Evolutionary conservation across 2,888 invertebrate species (phyloP).

Genomic region (Ennomos erosarius): DNA sequence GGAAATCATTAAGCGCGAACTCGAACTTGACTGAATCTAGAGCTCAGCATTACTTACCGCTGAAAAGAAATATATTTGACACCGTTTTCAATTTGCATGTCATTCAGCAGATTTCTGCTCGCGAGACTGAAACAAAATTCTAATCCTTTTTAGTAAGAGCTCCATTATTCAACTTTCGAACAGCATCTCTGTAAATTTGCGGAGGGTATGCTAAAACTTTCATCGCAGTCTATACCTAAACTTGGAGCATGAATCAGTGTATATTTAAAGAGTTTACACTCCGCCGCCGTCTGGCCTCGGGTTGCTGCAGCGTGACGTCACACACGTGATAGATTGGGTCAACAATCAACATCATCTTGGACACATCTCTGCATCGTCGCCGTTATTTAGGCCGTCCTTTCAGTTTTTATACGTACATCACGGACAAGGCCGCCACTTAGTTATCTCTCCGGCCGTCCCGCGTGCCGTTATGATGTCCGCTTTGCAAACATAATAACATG

Average conservation of each 20-base stretch:
- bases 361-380: constrained; percentile 41
- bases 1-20: constrained; percentile 44
- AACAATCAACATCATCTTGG: constrained; percentile 51
- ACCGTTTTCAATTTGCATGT: constrained; percentile 27
- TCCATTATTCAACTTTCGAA: constrained; percentile 23
- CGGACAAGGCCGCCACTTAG: constrained; percentile 56
- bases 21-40: constrained; percentile 40
- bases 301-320: constrained; percentile 56
- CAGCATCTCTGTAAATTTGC: constrained; percentile 4
- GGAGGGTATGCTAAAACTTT: constrained; percentile 28
- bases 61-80: constrained; percentile 31
- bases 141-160: constrained; percentile 24
- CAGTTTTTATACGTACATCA: constrained; percentile 53
- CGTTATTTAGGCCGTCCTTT: constrained; percentile 56
- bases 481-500: constrained; percentile 58
- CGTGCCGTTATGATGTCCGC: constrained; percentile 58
- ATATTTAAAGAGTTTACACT: constrained; percentile 38
- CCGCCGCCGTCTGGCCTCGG: constrained; percentile 55
- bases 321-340: constrained; percentile 60
- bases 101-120: constrained; percentile 16
- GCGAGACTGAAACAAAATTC: constrained; percentile 8
- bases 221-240: constrained; percentile 27
- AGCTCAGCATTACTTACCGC: constrained; percentile 28
- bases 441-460: constrained; percentile 57
- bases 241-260: constrained; percentile 36